Evolutionary conservation across 2,888 invertebrate genomes (phyloP).

Genomic region (Drosophila anomalata): DNA sequence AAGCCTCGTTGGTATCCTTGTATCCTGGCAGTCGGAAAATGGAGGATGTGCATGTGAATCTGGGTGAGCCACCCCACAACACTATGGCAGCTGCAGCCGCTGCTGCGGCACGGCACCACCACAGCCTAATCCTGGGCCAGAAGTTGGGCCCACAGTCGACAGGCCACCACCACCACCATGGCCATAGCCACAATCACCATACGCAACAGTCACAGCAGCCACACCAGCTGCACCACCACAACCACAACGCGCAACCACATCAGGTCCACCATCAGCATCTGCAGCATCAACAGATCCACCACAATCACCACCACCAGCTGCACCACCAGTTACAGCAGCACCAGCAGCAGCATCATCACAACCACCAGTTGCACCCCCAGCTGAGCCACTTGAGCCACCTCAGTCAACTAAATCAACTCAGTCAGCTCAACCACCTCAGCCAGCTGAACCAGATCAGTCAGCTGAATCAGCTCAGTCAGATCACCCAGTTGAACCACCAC

Average conservation of each 20-base stretch:
- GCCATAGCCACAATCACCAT: neutral
- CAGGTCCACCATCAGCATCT: neutral
- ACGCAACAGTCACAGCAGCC: neutral
- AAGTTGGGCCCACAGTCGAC: slow-evolving; percentile 9
- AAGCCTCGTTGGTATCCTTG: neutral
- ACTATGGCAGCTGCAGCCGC: slow-evolving; percentile 13
- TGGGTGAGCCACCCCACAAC: slow-evolving; percentile 25
- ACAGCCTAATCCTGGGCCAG: slow-evolving; percentile 30
- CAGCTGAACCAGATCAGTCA: slow-evolving; percentile 5
- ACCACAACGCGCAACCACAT: neutral
- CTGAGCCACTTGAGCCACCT: neutral
- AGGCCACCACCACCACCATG: neutral
- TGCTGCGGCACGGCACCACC: slow-evolving; percentile 4
- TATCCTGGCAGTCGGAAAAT: slow-evolving; percentile 18
- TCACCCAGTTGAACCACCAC: neutral
- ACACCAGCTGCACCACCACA: neutral
- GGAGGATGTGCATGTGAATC: slow-evolving; percentile 36
- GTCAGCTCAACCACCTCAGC: slow-evolving; percentile 9
- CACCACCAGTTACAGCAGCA: neutral
- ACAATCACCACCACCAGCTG: neutral
- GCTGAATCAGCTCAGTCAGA: slow-evolving; percentile 2
- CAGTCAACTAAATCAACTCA: neutral
- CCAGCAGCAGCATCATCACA: neutral
- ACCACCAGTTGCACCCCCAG: neutral
- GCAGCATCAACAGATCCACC: neutral